These are phyloP conservation scores for Philaenus spumarius DNA, from an alignment of 1,140 invertebrate species.

Conservation along the genomic window DNA sequence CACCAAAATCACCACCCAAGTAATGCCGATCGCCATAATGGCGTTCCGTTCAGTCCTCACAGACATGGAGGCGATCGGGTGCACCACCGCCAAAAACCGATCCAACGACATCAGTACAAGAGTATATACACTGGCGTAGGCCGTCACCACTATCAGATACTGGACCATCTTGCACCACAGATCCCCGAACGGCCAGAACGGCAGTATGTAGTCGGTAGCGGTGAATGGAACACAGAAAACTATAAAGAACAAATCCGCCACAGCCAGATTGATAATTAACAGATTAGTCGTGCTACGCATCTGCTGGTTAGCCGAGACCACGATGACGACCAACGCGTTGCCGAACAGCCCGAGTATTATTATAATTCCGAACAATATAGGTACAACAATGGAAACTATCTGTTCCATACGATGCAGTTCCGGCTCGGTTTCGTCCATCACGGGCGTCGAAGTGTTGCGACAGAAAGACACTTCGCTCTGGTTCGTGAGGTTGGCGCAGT, in stretches of 20 bases:
- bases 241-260: constrained; percentile 90
- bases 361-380: constrained; percentile 81
- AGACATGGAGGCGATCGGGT: constrained; percentile 86
- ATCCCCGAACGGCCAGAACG: constrained; percentile 86
- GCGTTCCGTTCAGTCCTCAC: constrained; percentile 82
- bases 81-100: constrained; percentile 88
- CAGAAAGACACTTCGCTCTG: constrained; percentile 15
- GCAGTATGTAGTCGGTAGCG: constrained; percentile 77
- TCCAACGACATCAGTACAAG: constrained; percentile 93
- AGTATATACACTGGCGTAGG: constrained; percentile 90
- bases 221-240: constrained; percentile 95
- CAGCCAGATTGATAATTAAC: constrained; percentile 79
- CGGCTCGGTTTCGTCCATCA: constrained; percentile 25
- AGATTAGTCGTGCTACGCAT: constrained; percentile 93
- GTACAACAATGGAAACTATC: constrained; percentile 66
- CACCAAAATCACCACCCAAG: constrained; percentile 74
- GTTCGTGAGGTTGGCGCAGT: constrained; percentile 22
- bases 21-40: constrained; percentile 62
- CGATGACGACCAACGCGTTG: constrained; percentile 67
- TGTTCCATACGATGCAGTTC: constrained; percentile 42
- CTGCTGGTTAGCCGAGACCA: constrained; percentile 77
- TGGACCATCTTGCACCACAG: constrained; percentile 85
- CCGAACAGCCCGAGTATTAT: constrained; percentile 81
- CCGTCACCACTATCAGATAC: constrained; percentile 80
- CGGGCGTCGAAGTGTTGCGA: constrained; percentile 2